phyloP scores from a whole-genome alignment of 2,797 vertebrate genomes.

The Denticeps clupeoides region DNA sequence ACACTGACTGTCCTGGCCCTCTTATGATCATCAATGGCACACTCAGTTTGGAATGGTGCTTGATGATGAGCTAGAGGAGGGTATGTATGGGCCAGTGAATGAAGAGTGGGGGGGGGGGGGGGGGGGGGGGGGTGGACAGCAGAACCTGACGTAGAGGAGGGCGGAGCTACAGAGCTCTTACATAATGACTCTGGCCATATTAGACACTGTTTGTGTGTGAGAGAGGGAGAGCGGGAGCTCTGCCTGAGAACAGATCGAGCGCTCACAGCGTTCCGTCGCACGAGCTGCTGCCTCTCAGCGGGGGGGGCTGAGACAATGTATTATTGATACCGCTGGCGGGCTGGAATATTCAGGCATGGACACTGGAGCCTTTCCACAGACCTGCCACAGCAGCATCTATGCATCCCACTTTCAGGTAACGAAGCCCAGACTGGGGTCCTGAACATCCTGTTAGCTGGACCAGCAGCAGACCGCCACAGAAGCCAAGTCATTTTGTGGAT shows the following conservation, averaged over 20 bases:
- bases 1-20: too few species aligned
- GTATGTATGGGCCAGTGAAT: slow-evolving; percentile 2
- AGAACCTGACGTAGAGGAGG: slow-evolving; percentile 18
- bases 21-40: too few species aligned
- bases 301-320: not conserved
- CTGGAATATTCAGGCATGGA: slow-evolving; percentile 48
- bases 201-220: slow-evolving; percentile 27
- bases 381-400: slow-evolving; percentile 48
- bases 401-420: slow-evolving; percentile 57
- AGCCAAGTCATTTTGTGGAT: too few species aligned
- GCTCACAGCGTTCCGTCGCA: slow-evolving; percentile 24
- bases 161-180: slow-evolving; percentile 48
- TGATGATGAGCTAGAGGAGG: slow-evolving; percentile 17
- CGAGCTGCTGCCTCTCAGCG: too few species aligned
- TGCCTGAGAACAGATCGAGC: slow-evolving; percentile 18
- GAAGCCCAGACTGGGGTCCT: not conserved
- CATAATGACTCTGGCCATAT: slow-evolving; percentile 46
- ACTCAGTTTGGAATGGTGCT: not conserved
- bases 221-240: slow-evolving; percentile 22
- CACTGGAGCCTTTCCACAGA: slow-evolving; percentile 48
- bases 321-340: not conserved
- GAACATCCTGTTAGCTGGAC: too few species aligned
- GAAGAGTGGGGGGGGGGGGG: too few species aligned
- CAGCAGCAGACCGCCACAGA: too few species aligned
- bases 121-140: too few species aligned